Conservation (phyloP, 2,797 vertebrate genomes). For the Delichon dasypus region DNA sequence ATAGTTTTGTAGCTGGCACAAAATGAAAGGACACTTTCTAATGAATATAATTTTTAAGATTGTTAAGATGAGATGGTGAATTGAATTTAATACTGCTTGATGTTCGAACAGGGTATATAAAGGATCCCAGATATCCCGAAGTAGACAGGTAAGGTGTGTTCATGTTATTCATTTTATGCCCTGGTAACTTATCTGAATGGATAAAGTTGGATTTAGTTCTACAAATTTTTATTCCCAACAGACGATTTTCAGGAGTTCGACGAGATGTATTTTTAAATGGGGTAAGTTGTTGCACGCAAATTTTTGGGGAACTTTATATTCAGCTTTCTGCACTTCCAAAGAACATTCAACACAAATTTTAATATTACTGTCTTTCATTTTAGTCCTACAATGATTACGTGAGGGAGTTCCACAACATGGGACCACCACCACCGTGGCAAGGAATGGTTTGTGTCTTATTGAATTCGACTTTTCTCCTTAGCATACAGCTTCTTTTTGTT, state of each 20-base stretch:
- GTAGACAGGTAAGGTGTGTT: conserved; percentile 91
- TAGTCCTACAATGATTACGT: conserved; percentile 99
- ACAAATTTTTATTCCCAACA: conserved; percentile 81
- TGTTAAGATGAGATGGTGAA: conserved; percentile 50
- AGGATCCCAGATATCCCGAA: conserved; percentile 93
- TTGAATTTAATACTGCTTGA: conserved; percentile 78
- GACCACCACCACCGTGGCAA: conserved; percentile 95
- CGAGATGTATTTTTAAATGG: conserved; percentile 97
- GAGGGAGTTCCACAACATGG: conserved; percentile 96
- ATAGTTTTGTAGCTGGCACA: conserved; percentile 19
- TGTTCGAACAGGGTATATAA: conserved; percentile 92
- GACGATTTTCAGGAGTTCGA: conserved; percentile 92
- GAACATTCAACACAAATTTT: conserved; percentile 20
- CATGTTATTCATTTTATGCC: conserved; percentile 63
- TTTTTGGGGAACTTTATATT: conserved; percentile 17
- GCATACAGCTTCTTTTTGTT: neutral
- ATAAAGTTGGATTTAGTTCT: conserved; percentile 77
- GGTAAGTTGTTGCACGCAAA: conserved; percentile 81
- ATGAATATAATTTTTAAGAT: conserved; percentile 45
- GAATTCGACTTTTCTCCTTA: neutral
- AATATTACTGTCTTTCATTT: conserved; percentile 69
- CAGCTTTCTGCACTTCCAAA: neutral
- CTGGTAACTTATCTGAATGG: conserved; percentile 55
- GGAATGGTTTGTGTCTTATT: conserved; percentile 88
- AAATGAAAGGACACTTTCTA: conserved; percentile 36